These are phyloP conservation scores for Lagopus muta DNA, from an alignment of 2,113 vertebrate species.

Conservation along the genomic window DNA sequence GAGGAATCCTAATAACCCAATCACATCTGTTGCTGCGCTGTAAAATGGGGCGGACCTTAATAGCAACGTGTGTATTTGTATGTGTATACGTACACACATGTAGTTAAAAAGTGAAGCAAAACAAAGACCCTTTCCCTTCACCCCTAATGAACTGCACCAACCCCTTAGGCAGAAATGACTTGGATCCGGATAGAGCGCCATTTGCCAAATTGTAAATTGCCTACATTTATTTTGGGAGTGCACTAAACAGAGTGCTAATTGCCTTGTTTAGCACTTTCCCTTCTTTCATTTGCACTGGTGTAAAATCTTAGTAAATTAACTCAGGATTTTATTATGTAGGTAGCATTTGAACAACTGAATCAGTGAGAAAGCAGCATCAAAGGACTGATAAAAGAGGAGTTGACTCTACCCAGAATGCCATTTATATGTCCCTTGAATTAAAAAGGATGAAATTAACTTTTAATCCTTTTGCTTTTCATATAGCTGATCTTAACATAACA, in stretches of 20 bases:
- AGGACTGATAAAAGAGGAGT: conserved; percentile 79
- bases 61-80: conserved; percentile 51
- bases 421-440: conserved; percentile 83
- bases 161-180: conserved; percentile 82
- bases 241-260: conserved; percentile 87
- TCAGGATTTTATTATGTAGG: conserved; percentile 83
- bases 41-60: conserved; percentile 60
- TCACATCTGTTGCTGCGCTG: conserved; percentile 75
- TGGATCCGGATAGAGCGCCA: conserved; percentile 76
- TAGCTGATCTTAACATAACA: conserved; percentile 77
- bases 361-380: conserved; percentile 81
- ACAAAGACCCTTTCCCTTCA: conserved; percentile 81
- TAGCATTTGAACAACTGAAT: conserved; percentile 84
- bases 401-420: conserved; percentile 82
- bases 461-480: conserved; percentile 82
- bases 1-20: conserved; percentile 72
- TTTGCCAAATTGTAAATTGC: conserved; percentile 88
- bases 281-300: conserved; percentile 84
- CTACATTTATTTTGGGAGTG: conserved; percentile 86
- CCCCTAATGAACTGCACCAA: conserved; percentile 81
- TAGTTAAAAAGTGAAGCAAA: conserved; percentile 59
- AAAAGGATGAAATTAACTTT: conserved; percentile 85
- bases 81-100: conserved; percentile 9
- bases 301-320: conserved; percentile 86
- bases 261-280: conserved; percentile 86